phyloP scores from a whole-genome alignment of 2,113 vertebrate species.

The Tachysurus vachellii region DNA sequence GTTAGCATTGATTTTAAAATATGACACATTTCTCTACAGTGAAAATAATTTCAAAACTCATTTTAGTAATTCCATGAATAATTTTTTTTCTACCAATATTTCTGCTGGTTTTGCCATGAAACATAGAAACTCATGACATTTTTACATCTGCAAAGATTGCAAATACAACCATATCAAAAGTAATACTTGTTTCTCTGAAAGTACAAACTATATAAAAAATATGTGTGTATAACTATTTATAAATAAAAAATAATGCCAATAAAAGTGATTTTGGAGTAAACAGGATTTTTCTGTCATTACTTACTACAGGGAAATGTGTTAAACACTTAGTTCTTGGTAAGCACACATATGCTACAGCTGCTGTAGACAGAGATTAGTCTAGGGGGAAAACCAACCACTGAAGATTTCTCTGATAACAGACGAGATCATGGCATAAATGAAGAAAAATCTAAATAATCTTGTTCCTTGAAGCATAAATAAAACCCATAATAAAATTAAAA shows the following conservation, averaged over 20 bases:
- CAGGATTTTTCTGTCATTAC: not conserved
- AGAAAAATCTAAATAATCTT: not conserved
- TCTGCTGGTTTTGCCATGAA: not conserved
- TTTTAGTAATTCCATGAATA: not conserved
- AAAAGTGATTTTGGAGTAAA: not conserved
- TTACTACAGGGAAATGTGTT: not conserved
- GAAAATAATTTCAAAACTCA: not conserved
- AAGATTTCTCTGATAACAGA: not conserved
- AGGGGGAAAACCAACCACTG: not conserved
- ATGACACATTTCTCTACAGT: not conserved
- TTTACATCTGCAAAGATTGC: not conserved
- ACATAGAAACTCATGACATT: too few relatives aligned
- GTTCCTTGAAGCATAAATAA: not conserved
- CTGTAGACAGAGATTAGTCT: not conserved
- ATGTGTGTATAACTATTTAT: too few relatives aligned
- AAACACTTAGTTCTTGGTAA: not conserved
- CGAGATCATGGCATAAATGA: not conserved
- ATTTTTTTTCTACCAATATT: not conserved
- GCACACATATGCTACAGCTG: slow-evolving; percentile 3
- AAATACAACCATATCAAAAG: not conserved
- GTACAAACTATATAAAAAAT: not conserved
- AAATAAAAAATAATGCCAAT: not conserved
- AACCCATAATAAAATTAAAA: too few relatives aligned
- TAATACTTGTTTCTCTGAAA: not conserved
- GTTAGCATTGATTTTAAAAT: not conserved